Evolutionary conservation across 1,140 invertebrate genomes (phyloP), one percentile per base, ranked within the genome.

Genomic region (Trichonephila inaurata): DNA sequence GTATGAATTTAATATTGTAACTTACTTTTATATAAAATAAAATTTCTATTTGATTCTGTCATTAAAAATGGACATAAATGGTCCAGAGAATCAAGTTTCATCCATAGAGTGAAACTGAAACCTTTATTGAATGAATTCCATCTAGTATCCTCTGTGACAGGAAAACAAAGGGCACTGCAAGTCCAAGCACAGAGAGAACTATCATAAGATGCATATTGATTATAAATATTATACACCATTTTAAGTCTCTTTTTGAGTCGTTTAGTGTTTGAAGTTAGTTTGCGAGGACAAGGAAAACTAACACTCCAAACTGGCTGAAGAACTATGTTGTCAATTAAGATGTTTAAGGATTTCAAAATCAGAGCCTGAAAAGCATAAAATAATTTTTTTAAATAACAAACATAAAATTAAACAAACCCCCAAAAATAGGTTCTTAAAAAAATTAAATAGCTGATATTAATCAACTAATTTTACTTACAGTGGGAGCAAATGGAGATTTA

Each of bases 71-170:
- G 86, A 21, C 86, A 88, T 1, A 88, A 33, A 58, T 62, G 86
- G n/a, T 88, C 61, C 19, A 88, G 40, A 51, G 10, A 18, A 66
- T 85, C 60, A n/a, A 87, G 5, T 87, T 87, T 92, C 60, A 92
- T 58, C 91, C 91, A 92, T 21, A 92, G 40, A 14, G 83, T 61
- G n/a, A 92, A 92, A 40, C 66, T 87, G 40, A 87, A 87, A 28
- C 91, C 91, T 87, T 92, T 87, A 61, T 72, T 72, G 21, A 92
- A 92, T 40, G 82, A 28, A 77, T 87, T 87, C 91, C 91, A 92
- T 33, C 64, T 87, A 2, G 91, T 87, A 92, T 92, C 91, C 72
- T 86, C 91, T 8, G 91, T 72, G 14, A 92, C 4, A n/a, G 91
- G 83, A 61, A 92, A 87, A 77, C 19, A 72, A 21, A 87, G 44